A percentile compares a stretch with the other conserved stretches of the same genome.
Conservation (phyloP, 1,140 invertebrate species). For the Diabrotica virgifera region DNA sequence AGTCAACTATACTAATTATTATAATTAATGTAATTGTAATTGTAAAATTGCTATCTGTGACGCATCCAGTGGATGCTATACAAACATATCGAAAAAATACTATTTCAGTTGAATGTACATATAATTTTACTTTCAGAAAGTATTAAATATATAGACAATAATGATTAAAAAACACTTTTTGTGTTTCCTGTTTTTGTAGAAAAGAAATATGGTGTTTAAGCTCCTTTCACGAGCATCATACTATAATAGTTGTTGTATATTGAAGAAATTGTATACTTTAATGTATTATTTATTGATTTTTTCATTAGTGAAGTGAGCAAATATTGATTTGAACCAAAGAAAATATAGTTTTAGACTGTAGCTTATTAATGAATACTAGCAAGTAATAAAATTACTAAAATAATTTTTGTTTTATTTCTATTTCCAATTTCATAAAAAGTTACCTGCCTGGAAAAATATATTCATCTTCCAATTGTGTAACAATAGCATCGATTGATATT, state of each 20-base stretch:
- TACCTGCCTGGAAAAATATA: too few species aligned
- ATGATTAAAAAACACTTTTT: conserved; percentile 28
- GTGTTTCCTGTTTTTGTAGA: conserved; percentile 9
- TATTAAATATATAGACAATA: conserved; percentile 44
- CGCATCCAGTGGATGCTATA: conserved; percentile 34
- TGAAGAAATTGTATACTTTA: conserved; percentile 27
- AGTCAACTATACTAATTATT: too few species aligned
- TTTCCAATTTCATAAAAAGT: too few species aligned
- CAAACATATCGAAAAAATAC: conserved; percentile 37
- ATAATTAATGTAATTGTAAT: too few species aligned
- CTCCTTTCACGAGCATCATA: conserved; percentile 25
- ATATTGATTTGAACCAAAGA: conserved; percentile 33
- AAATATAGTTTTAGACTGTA: conserved; percentile 41
- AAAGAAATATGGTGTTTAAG: conserved; percentile 33
- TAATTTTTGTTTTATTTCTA: too few species aligned
- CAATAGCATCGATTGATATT: too few species aligned
- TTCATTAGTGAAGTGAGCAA: conserved; percentile 22
- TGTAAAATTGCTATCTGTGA: conserved; percentile 30
- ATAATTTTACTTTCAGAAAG: conserved; percentile 31
- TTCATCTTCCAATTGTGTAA: too few species aligned
- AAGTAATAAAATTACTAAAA: conserved; percentile 35
- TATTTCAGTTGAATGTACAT: conserved; percentile 27
- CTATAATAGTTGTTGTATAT: conserved; percentile 34
- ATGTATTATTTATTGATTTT: conserved; percentile 31
- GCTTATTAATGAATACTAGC: conserved; percentile 35